Conservation (phyloP, 2,113 vertebrate species). For the Falco punctatus region DNA sequence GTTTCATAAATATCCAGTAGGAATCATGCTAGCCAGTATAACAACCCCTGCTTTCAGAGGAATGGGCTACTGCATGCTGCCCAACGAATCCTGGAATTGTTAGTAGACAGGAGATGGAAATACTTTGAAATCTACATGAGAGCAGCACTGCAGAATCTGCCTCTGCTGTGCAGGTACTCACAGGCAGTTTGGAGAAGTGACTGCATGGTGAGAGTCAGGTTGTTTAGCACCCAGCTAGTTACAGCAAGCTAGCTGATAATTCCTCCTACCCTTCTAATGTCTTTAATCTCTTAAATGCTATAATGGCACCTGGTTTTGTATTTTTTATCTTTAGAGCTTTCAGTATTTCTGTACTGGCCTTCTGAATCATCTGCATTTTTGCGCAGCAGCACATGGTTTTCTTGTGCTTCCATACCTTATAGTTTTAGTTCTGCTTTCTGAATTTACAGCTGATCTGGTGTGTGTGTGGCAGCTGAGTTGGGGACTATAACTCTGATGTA, state of each 20-base stretch:
- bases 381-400: not conserved
- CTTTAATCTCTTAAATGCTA: not conserved
- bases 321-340: not conserved
- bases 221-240: not conserved
- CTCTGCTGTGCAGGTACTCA: not conserved
- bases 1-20: not conserved
- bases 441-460: not conserved
- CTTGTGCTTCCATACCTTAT: not conserved
- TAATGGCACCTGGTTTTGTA: not conserved
- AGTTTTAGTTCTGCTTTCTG: not conserved
- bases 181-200: not conserved
- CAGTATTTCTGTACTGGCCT: not conserved
- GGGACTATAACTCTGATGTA: not conserved
- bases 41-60: not conserved
- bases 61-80: not conserved
- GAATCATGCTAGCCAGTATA: not conserved
- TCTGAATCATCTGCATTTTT: not conserved
- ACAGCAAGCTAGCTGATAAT: not conserved
- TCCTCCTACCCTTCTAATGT: not conserved
- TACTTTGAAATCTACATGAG: accelerated
- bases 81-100: not conserved
- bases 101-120: not conserved
- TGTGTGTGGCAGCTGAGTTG: not conserved
- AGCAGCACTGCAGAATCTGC: not conserved
- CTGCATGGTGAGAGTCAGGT: not conserved